These are phyloP conservation scores for Cyanistes caeruleus DNA, from an alignment of 2,113 vertebrate species.

Conservation along the genomic window DNA sequence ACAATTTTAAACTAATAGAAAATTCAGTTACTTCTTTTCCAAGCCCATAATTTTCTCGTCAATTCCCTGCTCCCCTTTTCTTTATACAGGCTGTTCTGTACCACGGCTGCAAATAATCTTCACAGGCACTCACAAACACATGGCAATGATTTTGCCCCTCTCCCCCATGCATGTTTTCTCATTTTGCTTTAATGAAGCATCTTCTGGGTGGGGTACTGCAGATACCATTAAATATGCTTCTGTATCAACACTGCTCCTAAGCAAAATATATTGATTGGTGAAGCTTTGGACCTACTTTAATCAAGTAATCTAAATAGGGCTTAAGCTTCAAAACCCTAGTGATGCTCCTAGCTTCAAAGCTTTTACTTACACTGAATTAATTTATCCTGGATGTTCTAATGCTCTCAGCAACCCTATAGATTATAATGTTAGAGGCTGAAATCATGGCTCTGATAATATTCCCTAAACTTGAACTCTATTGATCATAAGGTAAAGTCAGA, in stretches of 20 bases:
- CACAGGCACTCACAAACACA: background rate
- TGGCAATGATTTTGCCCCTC: background rate
- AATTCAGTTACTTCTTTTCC: background rate
- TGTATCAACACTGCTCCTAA: conserved; percentile 71
- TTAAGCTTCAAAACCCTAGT: conserved; percentile 77
- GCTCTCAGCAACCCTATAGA: conserved; percentile 67
- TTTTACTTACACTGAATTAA: conserved; percentile 78
- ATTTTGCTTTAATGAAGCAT: conserved; percentile 50
- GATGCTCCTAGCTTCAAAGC: conserved; percentile 75
- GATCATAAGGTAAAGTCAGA: conserved; percentile 60
- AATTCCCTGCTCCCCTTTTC: background rate
- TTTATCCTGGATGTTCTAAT: conserved; percentile 73
- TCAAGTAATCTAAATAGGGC: conserved; percentile 80
- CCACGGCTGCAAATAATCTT: background rate
- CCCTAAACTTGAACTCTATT: conserved; percentile 56
- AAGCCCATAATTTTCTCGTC: background rate
- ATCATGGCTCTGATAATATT: conserved; percentile 65
- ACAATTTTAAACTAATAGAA: background rate
- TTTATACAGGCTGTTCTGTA: background rate
- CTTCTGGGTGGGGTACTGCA: background rate
- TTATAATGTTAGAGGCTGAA: conserved; percentile 71
- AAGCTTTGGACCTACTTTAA: conserved; percentile 78
- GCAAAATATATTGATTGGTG: conserved; percentile 74
- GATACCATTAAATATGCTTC: conserved; percentile 69
- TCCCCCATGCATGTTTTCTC: background rate